Evolutionary conservation across 2,113 vertebrate genomes (phyloP), one percentile per base, ranked within the genome.

Genomic region (Neofelis nebulosa): DNA sequence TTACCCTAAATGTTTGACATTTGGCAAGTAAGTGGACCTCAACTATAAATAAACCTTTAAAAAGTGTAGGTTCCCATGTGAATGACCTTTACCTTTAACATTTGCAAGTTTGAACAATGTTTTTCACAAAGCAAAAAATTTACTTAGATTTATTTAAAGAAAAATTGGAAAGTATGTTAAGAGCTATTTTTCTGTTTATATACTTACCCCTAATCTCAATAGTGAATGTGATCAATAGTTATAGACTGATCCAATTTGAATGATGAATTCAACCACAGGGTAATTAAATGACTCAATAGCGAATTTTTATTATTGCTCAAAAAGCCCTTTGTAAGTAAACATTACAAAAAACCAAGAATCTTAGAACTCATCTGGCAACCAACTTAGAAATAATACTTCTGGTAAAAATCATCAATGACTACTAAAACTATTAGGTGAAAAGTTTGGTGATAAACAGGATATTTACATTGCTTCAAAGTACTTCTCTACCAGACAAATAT

Each of bases 51-150:
- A 74, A 96, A 7, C 50, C 66, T 85, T 91, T 91, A 68, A 69
- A 61, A 45, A 90, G 33, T 69, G 3, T 80, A 96, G 90, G 63
- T 92, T 90, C 31, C 88, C 89, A 66, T 50, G 33, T 84, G 65
- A 81, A 81, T 87, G 66, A 95, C 48, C 38, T 92, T 97, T 55
- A 94, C 45, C 84, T 95, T 97, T 96, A 94, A 80, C 79, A 96
- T 80, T 76, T 87, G 57, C 41, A 94, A 95, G 14, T 96, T 84
- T 66, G 48, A 85, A 11, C 1, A 80, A 18, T 29, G 38, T 66
- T 73, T 57, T 55, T 36, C 29, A 65, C 48, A 80, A 93, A 96
- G 50, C n/a, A 87, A 92, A 76, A 81, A 25, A 79, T 89, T 52
- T 38, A 14, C 12, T 89, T 88, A 18, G 50, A 65, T 90, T 12